Evolutionary conservation across 2,797 vertebrate species (phyloP).

Genomic region (Gymnoscopelus microlampas): DNA sequence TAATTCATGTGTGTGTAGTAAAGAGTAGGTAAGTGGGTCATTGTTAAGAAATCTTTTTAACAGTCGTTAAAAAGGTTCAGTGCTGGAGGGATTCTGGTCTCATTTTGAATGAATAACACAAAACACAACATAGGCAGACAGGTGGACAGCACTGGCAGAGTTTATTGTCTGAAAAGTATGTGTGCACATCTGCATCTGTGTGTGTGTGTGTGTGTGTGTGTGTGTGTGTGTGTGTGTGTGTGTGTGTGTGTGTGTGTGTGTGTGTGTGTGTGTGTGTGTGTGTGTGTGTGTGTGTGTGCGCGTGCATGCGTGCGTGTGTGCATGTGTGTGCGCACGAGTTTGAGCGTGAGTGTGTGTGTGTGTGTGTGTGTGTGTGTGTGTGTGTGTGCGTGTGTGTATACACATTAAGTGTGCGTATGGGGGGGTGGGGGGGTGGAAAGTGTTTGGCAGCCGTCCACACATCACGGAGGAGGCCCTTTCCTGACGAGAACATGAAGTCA

Average conservation of each 20-base stretch:
- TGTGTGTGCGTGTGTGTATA: neutral
- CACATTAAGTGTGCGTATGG: constrained; percentile 4
- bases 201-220: neutral
- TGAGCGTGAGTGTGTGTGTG: constrained; percentile 3
- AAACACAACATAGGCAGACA: neutral
- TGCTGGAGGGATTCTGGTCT: neutral
- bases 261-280: constrained; percentile 1
- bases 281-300: constrained; percentile 23
- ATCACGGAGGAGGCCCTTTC: constrained; percentile 24
- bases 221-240: neutral
- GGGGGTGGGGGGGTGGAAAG: neutral
- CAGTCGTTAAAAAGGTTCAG: neutral
- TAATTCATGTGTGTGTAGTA: too few relatives aligned
- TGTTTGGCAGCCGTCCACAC: constrained; percentile 25
- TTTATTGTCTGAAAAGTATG: constrained; percentile 1
- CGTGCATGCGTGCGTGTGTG: constrained; percentile 9
- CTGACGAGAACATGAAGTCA: constrained; percentile 37
- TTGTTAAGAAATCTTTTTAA: neutral
- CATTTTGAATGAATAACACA: neutral
- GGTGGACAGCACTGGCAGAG: neutral
- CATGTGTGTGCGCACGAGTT: too few relatives aligned
- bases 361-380: constrained; percentile 10
- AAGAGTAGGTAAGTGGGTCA: too few relatives aligned
- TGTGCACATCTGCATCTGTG: neutral
- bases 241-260: neutral